phyloP scores from a whole-genome alignment of 2,113 vertebrate genomes.

The Lichenostomus cassidix region DNA sequence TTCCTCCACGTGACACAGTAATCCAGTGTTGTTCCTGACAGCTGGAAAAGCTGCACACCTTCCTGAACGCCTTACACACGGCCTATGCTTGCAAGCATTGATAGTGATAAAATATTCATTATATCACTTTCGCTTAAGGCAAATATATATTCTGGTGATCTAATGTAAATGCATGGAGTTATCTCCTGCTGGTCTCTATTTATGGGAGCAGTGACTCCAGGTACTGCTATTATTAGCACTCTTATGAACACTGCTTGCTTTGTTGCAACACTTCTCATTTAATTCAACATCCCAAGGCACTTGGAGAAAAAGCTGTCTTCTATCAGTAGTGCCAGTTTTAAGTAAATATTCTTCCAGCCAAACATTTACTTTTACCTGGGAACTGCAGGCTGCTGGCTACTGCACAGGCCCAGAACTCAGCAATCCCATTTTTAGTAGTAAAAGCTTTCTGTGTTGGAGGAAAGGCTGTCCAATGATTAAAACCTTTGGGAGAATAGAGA shows the following conservation, averaged over 20 bases:
- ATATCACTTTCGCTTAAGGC: constrained; percentile 28
- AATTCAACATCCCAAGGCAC: constrained; percentile 37
- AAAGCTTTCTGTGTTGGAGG: neutral
- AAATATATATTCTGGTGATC: neutral
- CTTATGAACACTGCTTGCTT: constrained; percentile 3
- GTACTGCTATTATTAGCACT: constrained; percentile 50
- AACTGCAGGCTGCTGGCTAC: neutral
- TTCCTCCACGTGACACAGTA: neutral
- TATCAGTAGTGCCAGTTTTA: neutral
- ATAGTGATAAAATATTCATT: neutral
- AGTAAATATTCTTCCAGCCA: neutral
- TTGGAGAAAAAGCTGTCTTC: neutral
- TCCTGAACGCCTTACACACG: neutral
- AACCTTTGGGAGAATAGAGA: neutral
- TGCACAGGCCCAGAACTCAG: neutral
- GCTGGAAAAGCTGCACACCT: neutral
- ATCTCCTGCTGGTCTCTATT: constrained; percentile 45
- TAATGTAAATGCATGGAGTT: neutral
- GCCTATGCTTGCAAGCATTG: neutral
- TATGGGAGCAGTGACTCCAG: constrained; percentile 30
- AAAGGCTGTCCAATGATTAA: neutral
- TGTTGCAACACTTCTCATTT: constrained; percentile 42
- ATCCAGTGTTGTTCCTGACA: neutral
- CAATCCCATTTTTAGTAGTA: neutral
- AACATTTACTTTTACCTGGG: neutral